phyloP scores from a whole-genome alignment of 1,140 invertebrate genomes.

The Drosophila teissieri region DNA sequence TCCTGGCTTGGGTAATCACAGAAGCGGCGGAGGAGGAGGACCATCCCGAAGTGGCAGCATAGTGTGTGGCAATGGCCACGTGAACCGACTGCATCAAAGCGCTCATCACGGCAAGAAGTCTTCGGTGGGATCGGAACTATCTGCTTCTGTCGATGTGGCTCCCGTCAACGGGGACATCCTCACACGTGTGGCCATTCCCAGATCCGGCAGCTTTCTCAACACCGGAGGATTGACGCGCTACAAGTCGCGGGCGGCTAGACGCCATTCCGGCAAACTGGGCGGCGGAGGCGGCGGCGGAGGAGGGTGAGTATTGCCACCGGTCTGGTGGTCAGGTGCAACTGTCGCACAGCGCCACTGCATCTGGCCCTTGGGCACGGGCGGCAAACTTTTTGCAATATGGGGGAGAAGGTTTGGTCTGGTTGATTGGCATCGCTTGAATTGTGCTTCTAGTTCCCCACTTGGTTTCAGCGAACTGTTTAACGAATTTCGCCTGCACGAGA shows the following conservation, averaged over 20 bases:
- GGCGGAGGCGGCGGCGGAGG: conserved; percentile 68
- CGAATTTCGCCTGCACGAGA: conserved; percentile 93
- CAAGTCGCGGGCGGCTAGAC: conserved; percentile 86
- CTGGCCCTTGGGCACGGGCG: conserved; percentile 40
- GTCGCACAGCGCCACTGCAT: background rate
- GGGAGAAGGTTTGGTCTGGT: conserved; percentile 77
- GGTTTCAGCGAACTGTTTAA: conserved; percentile 93
- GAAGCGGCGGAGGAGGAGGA: background rate
- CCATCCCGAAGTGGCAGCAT: conserved; percentile 38
- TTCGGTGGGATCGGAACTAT: conserved; percentile 5
- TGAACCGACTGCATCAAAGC: conserved; percentile 52
- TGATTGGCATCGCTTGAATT: conserved; percentile 81
- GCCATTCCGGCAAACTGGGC: conserved; percentile 71
- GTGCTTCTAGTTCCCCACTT: conserved; percentile 88
- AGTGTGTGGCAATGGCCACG: conserved; percentile 69
- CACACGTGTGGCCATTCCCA: conserved; percentile 92
- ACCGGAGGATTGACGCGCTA: conserved; percentile 89
- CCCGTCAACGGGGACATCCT: conserved; percentile 89
- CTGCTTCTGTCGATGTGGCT: conserved; percentile 73
- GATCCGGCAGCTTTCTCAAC: conserved; percentile 92
- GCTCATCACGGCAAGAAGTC: conserved; percentile 44
- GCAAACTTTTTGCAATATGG: conserved; percentile 56
- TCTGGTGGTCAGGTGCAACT: conserved; percentile 8
- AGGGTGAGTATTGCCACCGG: conserved; percentile 75
- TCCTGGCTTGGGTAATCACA: conserved; percentile 34